These are phyloP conservation scores for Aphodius sticticus DNA, from an alignment of 2,888 invertebrate species.

Conservation along the genomic window DNA sequence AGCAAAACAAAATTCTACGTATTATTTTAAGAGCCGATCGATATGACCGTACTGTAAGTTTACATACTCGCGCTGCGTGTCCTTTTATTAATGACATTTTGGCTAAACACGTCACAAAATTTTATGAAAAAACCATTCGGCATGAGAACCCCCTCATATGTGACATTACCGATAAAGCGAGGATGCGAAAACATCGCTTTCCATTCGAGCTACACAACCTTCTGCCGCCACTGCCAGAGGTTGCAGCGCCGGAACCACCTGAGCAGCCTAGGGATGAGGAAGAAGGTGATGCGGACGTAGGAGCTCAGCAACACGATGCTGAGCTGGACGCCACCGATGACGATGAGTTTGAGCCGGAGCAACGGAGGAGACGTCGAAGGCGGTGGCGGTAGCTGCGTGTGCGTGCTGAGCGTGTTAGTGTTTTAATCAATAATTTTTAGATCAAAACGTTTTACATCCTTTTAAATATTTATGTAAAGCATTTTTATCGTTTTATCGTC, in stretches of 20 bases:
- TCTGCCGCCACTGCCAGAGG: not conserved
- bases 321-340: not conserved
- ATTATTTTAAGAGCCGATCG: not conserved
- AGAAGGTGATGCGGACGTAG: not conserved
- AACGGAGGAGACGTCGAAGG: too few relatives aligned
- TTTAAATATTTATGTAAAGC: too few relatives aligned
- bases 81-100: not conserved
- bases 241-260: not conserved
- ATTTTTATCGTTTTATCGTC: too few relatives aligned
- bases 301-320: not conserved
- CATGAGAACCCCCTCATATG: not conserved
- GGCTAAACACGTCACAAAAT: not conserved
- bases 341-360: not conserved
- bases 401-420: too few relatives aligned
- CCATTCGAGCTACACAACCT: not conserved
- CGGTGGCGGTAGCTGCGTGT: too few relatives aligned
- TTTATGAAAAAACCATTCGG: not conserved
- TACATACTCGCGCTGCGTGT: not conserved
- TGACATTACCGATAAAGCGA: not conserved
- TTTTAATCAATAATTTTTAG: too few relatives aligned
- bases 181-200: not conserved
- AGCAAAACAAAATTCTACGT: slow-evolving; percentile 1
- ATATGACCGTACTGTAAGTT: not conserved
- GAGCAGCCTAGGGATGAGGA: not conserved
- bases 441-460: too few relatives aligned